Base-by-base conservation (phyloP, 1,140 invertebrate species). In the Oedothorax gibbosus region DNA sequence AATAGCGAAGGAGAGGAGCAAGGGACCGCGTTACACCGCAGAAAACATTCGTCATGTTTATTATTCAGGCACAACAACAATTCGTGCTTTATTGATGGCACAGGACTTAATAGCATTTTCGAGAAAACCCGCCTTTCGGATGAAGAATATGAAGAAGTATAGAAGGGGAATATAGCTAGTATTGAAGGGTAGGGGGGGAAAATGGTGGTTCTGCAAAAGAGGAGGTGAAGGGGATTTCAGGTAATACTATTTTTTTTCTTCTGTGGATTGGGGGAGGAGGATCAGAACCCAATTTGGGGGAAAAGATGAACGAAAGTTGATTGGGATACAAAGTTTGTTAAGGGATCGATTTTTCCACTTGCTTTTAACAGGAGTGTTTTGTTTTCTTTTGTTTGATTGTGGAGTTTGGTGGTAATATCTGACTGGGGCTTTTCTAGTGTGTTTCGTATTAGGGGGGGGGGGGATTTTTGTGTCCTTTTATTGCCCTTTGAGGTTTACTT, bases 41-140 rank as follows among this genome's bases (percentile, higher is more conserved):
- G 80, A 82, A 82, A 54, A 82, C 80, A 82, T 82, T 82, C 69
- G 80, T 82, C 80, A 82, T 82, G 68, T 82, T 82, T 82, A 82
- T 82, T 82, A 82, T 82, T 82, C 80, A 82, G 73, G 80, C 15
- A 35, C 35, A 82, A 82, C 80, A 82, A 82, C 80, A 82, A 82
- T 82, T 82, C 80, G 68, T 82, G 80, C 69, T 82, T 82, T 82
- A 82, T 82, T 82, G 80, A 82, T 82, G 80, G 80, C 57, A 53
- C 64, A 35, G 53, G 49, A 54, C 80, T 82, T 82, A 82, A 82
- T 82, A 82, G 80, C 80, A 73, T 82, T 73, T 82, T 82, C 69
- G 50, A 35, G 66, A 71, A 81, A 71, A 81, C 54, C 78, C 78
- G 20, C 20, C 66, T 56, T 71, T 20, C 49, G 68, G 50, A 60